Evolutionary conservation across 2,797 vertebrate genomes (phyloP).

Genomic region (Avahi laniger): DNA sequence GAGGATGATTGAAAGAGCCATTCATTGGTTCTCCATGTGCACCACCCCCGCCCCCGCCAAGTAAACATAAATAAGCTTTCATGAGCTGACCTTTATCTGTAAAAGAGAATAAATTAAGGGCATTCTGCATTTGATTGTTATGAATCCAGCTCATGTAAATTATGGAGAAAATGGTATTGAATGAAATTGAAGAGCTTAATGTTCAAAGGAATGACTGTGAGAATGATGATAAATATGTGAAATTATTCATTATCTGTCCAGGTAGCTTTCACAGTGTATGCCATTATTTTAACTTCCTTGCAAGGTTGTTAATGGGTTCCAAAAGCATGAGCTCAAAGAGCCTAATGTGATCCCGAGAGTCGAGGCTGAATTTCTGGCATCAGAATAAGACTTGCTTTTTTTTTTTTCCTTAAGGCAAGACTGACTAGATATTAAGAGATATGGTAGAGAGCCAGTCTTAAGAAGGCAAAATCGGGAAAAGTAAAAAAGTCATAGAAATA

Average conservation of each 20-base stretch:
- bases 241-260: slow-evolving; percentile 60
- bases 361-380: slow-evolving; percentile 37
- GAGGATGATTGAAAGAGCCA: background rate
- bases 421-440: background rate
- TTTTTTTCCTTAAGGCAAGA: slow-evolving; percentile 18
- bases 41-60: background rate
- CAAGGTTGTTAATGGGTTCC: slow-evolving; percentile 19
- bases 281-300: slow-evolving; percentile 56
- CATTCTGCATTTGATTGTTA: slow-evolving; percentile 59
- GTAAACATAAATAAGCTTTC: slow-evolving; percentile 59
- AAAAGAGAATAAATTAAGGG: slow-evolving; percentile 53
- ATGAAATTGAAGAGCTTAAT: slow-evolving; percentile 60
- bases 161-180: slow-evolving; percentile 39
- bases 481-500: background rate
- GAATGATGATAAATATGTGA: slow-evolving; percentile 32
- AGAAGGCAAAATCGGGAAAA: background rate
- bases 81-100: slow-evolving; percentile 6
- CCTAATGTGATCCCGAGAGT: background rate
- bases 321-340: slow-evolving; percentile 50
- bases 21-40: background rate
- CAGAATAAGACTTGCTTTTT: background rate
- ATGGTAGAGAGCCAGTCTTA: background rate
- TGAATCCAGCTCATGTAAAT: slow-evolving; percentile 52
- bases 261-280: background rate
- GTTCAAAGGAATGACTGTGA: slow-evolving; percentile 57